Conservation (phyloP, 2,113 vertebrate species). For the Pituophis catenifer region DNA sequence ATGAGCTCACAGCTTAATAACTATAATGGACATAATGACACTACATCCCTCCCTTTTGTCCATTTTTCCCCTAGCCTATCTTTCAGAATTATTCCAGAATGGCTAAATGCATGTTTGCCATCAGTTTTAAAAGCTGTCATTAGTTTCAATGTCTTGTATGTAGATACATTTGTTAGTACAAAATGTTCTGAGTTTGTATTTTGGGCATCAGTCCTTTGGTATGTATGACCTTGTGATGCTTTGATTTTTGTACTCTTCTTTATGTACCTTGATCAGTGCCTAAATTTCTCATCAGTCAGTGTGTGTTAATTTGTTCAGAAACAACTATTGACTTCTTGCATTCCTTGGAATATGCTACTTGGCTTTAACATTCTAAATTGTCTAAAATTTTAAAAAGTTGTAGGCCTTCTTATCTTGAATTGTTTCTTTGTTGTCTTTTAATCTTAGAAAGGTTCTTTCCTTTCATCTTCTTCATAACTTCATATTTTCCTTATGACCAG, state of each 20-base stretch:
- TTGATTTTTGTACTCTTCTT: background rate
- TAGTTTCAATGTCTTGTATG: slow-evolving; percentile 56
- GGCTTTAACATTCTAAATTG: background rate
- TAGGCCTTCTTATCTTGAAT: slow-evolving; percentile 3
- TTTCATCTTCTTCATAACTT: slow-evolving; percentile 8
- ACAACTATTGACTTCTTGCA: background rate
- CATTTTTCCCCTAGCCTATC: slow-evolving; percentile 62
- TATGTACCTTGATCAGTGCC: background rate
- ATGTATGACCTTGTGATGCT: background rate
- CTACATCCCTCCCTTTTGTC: slow-evolving; percentile 63
- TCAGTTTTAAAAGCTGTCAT: slow-evolving; percentile 66
- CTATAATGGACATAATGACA: slow-evolving; percentile 77
- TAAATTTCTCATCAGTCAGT: background rate
- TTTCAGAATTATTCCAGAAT: slow-evolving; percentile 65
- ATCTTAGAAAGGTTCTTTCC: slow-evolving; percentile 9
- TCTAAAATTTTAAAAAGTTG: slow-evolving; percentile 4
- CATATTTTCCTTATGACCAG: background rate
- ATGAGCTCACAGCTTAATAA: slow-evolving; percentile 69
- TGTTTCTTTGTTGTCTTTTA: background rate
- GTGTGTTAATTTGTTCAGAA: background rate
- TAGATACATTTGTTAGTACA: slow-evolving; percentile 63
- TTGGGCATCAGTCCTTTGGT: slow-evolving; percentile 45
- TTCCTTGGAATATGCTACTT: background rate
- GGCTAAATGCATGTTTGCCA: slow-evolving; percentile 67
- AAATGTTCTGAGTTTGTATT: slow-evolving; percentile 65